Conservation (phyloP, 1,140 invertebrate genomes). For the Eciton burchellii region DNA sequence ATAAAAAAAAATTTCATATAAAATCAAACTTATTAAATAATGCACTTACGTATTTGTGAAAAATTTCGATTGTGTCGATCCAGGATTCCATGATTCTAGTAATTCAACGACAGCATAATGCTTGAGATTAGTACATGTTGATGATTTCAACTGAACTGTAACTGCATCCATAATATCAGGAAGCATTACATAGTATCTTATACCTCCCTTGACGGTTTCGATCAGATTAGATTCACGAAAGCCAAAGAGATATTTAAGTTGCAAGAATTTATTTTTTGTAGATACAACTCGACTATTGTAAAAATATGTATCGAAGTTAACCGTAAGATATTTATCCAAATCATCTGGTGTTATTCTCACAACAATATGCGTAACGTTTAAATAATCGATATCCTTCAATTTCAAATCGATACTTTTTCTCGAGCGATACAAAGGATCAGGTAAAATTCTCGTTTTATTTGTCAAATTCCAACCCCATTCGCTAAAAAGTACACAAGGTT, state of each 20-base stretch:
- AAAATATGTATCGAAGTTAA: constrained; percentile 79
- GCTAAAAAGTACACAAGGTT: constrained; percentile 83
- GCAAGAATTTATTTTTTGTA: constrained; percentile 45
- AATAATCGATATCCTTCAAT: constrained; percentile 87
- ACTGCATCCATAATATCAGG: constrained; percentile 72
- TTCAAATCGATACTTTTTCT: constrained; percentile 88
- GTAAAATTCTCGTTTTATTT: constrained; percentile 87
- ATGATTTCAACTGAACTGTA: constrained; percentile 72
- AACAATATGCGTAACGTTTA: constrained; percentile 90
- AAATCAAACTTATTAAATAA: background rate
- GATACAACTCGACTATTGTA: constrained; percentile 64
- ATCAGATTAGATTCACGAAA: constrained; percentile 43
- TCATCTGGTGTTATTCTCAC: constrained; percentile 86
- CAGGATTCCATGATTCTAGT: constrained; percentile 88
- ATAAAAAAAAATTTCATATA: background rate
- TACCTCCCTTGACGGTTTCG: constrained; percentile 65
- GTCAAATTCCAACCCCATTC: constrained; percentile 88
- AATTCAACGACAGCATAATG: constrained; percentile 87
- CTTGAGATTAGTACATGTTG: constrained; percentile 81
- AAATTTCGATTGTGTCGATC: constrained; percentile 87
- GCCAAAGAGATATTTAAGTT: constrained; percentile 58
- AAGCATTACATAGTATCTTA: constrained; percentile 77
- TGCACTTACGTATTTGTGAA: constrained; percentile 86
- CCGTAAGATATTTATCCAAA: constrained; percentile 71
- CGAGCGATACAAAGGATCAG: constrained; percentile 83